phyloP scores from a whole-genome alignment of 2,113 vertebrate genomes.

The Danio rerio region GRCz12tu NC_133191.1:22704501-22705000 shows the following conservation, averaged over 20 bases:
- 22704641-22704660: not conserved
- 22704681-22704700: not conserved
- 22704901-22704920: too few species aligned
- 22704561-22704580: conserved; percentile 36
- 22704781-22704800: too few species aligned
- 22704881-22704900: too few species aligned
- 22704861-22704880: too few species aligned
- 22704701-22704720: not conserved
- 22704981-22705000: too few species aligned
- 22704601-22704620: not conserved
- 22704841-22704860: too few species aligned
- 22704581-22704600: not conserved
- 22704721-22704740: not conserved
- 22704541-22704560: conserved; percentile 40
- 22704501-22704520: conserved; percentile 4
- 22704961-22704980: too few species aligned
- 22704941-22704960: too few species aligned
- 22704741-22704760: not conserved
- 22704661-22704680: not conserved
- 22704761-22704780: too few species aligned
- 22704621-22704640: not conserved
- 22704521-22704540: conserved; percentile 9
- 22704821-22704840: too few species aligned
- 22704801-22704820: too few species aligned
- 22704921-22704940: too few species aligned